Conservation (phyloP, 1,140 invertebrate genomes). For the Chymomyza costata region DNA sequence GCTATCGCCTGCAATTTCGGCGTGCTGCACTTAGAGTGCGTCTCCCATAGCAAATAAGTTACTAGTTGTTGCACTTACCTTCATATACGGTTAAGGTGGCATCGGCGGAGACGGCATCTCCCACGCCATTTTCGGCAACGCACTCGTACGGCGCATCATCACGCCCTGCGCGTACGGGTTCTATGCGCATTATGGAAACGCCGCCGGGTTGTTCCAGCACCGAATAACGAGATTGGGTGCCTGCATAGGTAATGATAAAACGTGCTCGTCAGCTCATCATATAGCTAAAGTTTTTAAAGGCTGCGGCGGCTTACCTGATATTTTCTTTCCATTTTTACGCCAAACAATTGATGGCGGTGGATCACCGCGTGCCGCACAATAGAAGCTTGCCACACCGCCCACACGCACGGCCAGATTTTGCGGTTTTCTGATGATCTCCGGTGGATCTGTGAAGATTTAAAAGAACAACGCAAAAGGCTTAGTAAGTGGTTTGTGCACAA, state of each 20-base stretch:
- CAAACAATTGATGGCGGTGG: conserved; percentile 91
- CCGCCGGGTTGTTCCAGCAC: conserved; percentile 77
- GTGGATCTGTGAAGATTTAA: conserved; percentile 84
- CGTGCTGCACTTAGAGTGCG: conserved; percentile 16
- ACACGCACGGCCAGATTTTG: conserved; percentile 90
- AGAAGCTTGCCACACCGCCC: conserved; percentile 94
- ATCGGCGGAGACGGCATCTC: conserved; percentile 92
- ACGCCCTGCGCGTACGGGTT: conserved; percentile 87
- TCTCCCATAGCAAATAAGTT: conserved; percentile 10
- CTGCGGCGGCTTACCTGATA: conserved; percentile 80
- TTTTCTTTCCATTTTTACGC: conserved; percentile 91
- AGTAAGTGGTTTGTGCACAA: conserved; percentile 8
- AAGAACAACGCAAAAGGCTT: conserved; percentile 49
- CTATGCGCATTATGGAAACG: conserved; percentile 91
- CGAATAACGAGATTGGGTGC: conserved; percentile 83
- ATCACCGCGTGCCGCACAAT: conserved; percentile 93
- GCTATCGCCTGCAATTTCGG: conserved; percentile 30
- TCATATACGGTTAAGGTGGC: conserved; percentile 92
- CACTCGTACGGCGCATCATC: conserved; percentile 96
- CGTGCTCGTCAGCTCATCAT: conserved; percentile 1
- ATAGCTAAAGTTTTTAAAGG: background rate
- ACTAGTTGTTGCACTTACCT: conserved; percentile 78
- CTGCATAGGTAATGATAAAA: conserved; percentile 59
- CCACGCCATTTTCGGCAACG: conserved; percentile 96
- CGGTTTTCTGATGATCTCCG: conserved; percentile 90